phyloP scores from a whole-genome alignment of 2,113 vertebrate genomes.

The Toxotes chatareus region DNA sequence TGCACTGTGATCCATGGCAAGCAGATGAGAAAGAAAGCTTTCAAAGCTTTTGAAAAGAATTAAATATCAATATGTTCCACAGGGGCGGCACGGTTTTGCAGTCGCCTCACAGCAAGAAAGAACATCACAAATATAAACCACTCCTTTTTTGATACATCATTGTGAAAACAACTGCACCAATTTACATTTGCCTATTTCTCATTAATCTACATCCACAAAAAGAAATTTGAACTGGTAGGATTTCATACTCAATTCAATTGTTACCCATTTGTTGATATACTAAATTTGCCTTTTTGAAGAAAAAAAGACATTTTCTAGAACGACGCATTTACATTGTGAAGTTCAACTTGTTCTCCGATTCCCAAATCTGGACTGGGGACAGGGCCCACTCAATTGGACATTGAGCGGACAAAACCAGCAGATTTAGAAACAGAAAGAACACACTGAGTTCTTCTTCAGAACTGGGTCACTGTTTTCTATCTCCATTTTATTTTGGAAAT shows the following conservation, averaged over 20 bases:
- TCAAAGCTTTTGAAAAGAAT: no score
- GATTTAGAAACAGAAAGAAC: slow-evolving; percentile 53
- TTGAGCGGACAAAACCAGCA: slow-evolving; percentile 53
- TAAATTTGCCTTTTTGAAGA: neutral
- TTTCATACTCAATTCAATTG: neutral
- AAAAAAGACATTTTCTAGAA: slow-evolving; percentile 17
- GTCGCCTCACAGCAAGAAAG: no score
- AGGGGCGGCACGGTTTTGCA: no score
- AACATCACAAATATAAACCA: no score
- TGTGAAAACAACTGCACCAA: neutral
- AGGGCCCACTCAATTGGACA: slow-evolving; percentile 67
- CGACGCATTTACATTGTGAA: slow-evolving; percentile 31
- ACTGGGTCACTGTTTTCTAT: slow-evolving; percentile 68
- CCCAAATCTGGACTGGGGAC: slow-evolving; percentile 77
- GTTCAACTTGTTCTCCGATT: slow-evolving; percentile 60
- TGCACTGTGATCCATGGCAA: no score
- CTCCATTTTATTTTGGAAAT: slow-evolving; percentile 37
- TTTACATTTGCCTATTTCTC: neutral
- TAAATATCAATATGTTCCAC: no score
- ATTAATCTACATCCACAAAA: neutral
- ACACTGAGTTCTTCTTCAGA: slow-evolving; percentile 53
- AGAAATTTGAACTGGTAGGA: neutral
- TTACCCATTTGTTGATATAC: neutral
- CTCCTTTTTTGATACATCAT: no score
- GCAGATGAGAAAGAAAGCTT: no score